Evolutionary conservation across 2,888 invertebrate genomes (phyloP).

Genomic region (Drosophila cracens): DNA sequence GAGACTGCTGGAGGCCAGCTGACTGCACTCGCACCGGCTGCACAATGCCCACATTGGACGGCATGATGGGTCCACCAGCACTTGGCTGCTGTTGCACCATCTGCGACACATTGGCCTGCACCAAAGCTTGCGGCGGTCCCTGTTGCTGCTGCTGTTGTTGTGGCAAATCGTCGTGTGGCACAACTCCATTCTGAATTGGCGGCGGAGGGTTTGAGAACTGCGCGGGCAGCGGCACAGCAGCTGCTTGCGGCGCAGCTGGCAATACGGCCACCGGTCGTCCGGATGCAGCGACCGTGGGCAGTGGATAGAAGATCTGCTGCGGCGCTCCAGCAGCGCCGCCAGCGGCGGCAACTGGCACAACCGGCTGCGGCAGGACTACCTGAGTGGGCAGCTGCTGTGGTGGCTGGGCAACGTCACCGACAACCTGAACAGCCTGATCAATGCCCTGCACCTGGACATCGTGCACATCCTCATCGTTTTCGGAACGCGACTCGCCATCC

Average conservation of each 20-base stretch:
- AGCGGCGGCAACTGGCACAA: conserved; percentile 60
- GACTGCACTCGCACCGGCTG: conserved; percentile 64
- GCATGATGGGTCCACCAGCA: conserved; percentile 47
- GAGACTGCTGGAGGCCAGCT: conserved; percentile 76
- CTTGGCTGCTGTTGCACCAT: conserved; percentile 80
- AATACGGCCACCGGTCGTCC: conserved; percentile 81
- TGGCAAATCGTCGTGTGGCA: conserved; percentile 84
- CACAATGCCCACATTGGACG: conserved; percentile 63
- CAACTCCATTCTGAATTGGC: conserved; percentile 83
- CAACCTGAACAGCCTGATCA: conserved; percentile 71
- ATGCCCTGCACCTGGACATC: conserved; percentile 73
- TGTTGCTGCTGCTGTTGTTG: conserved; percentile 73
- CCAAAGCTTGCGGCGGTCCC: conserved; percentile 84
- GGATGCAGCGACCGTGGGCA: conserved; percentile 76
- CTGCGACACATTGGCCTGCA: conserved; percentile 83
- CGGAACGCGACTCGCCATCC: conserved; percentile 84
- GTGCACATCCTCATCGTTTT: conserved; percentile 83
- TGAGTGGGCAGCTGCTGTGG: conserved; percentile 65
- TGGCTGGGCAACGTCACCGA: conserved; percentile 56
- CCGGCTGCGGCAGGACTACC: conserved; percentile 69
- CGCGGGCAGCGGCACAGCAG: conserved; percentile 75
- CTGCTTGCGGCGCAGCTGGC: conserved; percentile 72
- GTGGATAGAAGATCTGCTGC: conserved; percentile 83
- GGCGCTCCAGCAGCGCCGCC: conserved; percentile 55
- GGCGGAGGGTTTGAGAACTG: conserved; percentile 78